phyloP scores from a whole-genome alignment of 2,797 vertebrate genomes.

The Chloroceryle inda region DNA sequence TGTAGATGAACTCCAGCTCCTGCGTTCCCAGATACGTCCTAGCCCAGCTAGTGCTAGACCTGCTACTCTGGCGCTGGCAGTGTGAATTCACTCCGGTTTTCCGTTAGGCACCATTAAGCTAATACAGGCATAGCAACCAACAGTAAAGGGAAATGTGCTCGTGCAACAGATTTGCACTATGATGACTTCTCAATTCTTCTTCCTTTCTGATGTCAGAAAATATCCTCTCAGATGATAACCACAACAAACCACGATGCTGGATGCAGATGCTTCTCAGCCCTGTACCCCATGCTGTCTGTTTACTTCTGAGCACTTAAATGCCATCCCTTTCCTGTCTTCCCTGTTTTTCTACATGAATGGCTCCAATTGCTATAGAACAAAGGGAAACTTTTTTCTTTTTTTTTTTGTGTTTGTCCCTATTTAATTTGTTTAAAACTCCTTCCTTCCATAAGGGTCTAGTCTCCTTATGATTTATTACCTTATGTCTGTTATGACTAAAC shows the following conservation, averaged over 20 bases:
- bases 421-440: conserved; percentile 8
- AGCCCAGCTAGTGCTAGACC: neutral
- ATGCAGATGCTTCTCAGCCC: neutral
- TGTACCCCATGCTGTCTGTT: neutral
- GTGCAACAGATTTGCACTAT: neutral
- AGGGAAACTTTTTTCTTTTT: neutral
- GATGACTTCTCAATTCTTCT: neutral
- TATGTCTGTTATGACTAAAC: neutral
- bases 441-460: neutral
- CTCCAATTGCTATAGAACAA: neutral
- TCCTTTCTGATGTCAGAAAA: conserved; percentile 5
- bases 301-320: neutral
- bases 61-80: neutral
- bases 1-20: neutral
- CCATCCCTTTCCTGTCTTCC: neutral
- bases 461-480: neutral
- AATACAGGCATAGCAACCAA: neutral
- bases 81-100: neutral
- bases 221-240: neutral
- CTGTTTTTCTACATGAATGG: neutral
- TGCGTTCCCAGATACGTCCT: neutral
- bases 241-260: neutral
- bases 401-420: neutral
- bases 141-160: neutral
- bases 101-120: neutral